These are phyloP conservation scores for Lissocephala sabroskyi DNA, from an alignment of 2,888 invertebrate genomes.

Conservation along the genomic window DNA sequence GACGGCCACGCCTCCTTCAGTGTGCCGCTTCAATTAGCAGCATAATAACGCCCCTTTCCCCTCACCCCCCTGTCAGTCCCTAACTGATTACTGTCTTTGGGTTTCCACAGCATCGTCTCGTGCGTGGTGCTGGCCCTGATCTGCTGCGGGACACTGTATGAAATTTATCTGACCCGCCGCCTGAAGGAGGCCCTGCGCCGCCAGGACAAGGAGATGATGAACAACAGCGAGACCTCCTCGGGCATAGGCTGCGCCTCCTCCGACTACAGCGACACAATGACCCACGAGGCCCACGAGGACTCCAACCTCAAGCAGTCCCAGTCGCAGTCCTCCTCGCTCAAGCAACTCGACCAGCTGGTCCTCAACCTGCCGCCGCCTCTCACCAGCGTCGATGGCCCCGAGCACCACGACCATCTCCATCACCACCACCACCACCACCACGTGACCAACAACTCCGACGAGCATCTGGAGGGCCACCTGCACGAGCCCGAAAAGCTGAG, in stretches of 20 bases:
- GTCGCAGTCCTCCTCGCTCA: slow-evolving; percentile 48
- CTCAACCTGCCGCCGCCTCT: slow-evolving; percentile 69
- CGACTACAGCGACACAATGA: slow-evolving; percentile 70
- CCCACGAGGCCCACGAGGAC: slow-evolving; percentile 56
- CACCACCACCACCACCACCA: slow-evolving; percentile 24
- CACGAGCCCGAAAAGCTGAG: slow-evolving; percentile 73
- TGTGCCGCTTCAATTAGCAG: slow-evolving; percentile 25
- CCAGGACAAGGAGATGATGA: slow-evolving; percentile 71
- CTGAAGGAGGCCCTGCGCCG: slow-evolving; percentile 62
- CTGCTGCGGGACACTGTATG: slow-evolving; percentile 80
- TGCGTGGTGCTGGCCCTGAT: slow-evolving; percentile 75
- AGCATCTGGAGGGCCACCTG: slow-evolving; percentile 75
- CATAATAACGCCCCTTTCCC: too few species aligned
- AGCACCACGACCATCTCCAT: slow-evolving; percentile 25
- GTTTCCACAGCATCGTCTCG: slow-evolving; percentile 74
- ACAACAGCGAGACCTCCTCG: slow-evolving; percentile 71
- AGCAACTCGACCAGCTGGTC: slow-evolving; percentile 68
- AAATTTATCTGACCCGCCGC: slow-evolving; percentile 73
- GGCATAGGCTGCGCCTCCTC: slow-evolving; percentile 74
- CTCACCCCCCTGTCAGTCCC: too few species aligned
- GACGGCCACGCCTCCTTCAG: slow-evolving; percentile 15
- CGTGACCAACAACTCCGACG: slow-evolving; percentile 74
- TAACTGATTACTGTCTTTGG: not conserved
- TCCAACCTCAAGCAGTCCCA: slow-evolving; percentile 37
- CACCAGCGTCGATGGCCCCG: slow-evolving; percentile 69